Percentiles rank a stretch among this genome's conserved stretches.
Conservation (phyloP, 2,797 vertebrate genomes). For the Pachyuromys duprasi region DNA sequence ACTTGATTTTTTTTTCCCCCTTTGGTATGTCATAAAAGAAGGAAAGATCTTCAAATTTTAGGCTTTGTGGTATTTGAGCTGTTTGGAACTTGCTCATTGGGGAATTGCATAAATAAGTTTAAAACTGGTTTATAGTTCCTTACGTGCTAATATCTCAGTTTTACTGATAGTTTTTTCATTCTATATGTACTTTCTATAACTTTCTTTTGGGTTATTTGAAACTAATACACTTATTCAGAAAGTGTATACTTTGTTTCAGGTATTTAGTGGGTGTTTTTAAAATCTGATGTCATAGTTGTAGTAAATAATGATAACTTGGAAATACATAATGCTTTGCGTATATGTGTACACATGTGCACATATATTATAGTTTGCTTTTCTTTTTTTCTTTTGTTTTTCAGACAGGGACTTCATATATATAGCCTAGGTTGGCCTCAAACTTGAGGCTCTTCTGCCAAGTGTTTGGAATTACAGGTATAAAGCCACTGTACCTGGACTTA, state of each 20-base stretch:
- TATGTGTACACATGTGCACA: not conserved
- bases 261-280: conserved; percentile 32
- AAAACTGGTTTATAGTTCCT: conserved; percentile 31
- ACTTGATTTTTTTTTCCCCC: not conserved
- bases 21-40: conserved; percentile 46
- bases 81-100: conserved; percentile 44
- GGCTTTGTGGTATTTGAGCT: conserved; percentile 46
- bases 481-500: not conserved
- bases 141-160: conserved; percentile 33
- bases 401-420: not conserved
- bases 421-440: not conserved
- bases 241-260: conserved; percentile 31
- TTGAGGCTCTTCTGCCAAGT: not conserved
- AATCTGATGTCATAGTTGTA: conserved; percentile 41
- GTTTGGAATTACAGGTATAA: not conserved
- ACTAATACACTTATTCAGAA: conserved; percentile 55
- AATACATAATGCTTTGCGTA: conserved; percentile 10
- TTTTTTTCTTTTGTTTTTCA: not conserved
- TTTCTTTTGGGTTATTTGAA: conserved; percentile 54
- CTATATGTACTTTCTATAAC: not conserved
- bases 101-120: conserved; percentile 49
- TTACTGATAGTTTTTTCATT: conserved; percentile 4
- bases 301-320: conserved; percentile 5
- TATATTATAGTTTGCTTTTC: not conserved
- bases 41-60: not conserved